Evolutionary conservation across 2,888 invertebrate genomes (phyloP), one percentile per base, ranked within the genome.

Genomic region (Callyntrura sp.): DNA sequence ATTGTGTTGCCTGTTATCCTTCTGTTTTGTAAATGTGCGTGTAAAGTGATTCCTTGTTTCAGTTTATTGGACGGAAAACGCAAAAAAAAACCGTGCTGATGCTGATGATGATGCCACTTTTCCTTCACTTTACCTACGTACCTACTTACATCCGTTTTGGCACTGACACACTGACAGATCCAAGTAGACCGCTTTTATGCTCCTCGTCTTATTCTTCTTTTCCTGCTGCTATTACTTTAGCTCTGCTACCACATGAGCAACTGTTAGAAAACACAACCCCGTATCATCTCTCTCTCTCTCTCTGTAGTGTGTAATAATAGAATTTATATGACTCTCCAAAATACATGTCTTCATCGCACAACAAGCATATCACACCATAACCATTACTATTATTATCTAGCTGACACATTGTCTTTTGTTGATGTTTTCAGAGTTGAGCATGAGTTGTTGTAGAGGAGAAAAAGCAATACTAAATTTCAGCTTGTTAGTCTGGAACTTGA

Each of bases 81-180:
- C 51, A 55, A 78, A 25, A 43, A 60, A 6, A 73, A n/a, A n/a
- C n/a, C n/a, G n/a, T 70, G 28, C 17, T 81, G 35, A 43, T 3
- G 48, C 23, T 45, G 45, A 70, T 84, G 35, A 11, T 73, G 43
- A 78, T 78, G 51, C 35, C 45, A 82, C 55, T 25, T 45, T 84
- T 83, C 35, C 65, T 28, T 55, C 17, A 17, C 78, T 51, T 78
- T 57, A 23, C 73, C 4, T 1, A 4, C 8, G 23, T 79, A 79
- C 55, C 55, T 79, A 57, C 55, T 57, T 25, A 82, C 60, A 82
- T 82, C 82, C 82, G 82, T 82, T 84, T 81, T 87, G 81, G 48
- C 81, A 81, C 70, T 87, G 87, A 87, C 87, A 87, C 43, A 43
- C 57, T 81, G 87, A 81, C 87, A 87, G 81, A 81, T 70, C 51